Conservation (phyloP, 30 jellyfish, hydroid and myxozoan genomes). For the Clytia hemisphaerica region DNA sequence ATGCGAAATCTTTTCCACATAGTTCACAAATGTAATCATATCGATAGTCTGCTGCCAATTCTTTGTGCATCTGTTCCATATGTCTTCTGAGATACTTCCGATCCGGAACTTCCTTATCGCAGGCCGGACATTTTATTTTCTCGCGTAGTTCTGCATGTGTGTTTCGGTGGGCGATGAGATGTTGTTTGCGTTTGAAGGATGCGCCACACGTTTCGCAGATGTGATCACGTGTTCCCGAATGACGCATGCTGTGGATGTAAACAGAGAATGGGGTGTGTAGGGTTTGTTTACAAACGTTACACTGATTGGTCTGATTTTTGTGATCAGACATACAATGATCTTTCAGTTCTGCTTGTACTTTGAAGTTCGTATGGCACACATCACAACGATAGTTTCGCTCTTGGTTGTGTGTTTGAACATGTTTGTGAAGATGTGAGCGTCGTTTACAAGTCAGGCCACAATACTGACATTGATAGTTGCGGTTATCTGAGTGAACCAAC, state of each 20-base stretch:
- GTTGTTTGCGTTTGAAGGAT: constrained; percentile 19
- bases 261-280: constrained; percentile 33
- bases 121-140: constrained; percentile 28
- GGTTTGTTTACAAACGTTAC: constrained; percentile 38
- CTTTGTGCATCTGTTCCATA: constrained; percentile 12
- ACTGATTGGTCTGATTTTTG: constrained; percentile 3
- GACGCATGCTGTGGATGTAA: constrained; percentile 38
- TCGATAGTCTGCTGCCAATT: constrained; percentile 27
- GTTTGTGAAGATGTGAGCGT: constrained; percentile 31
- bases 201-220: constrained; percentile 35
- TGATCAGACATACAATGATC: constrained; percentile 27
- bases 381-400: constrained; percentile 33
- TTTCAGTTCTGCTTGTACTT: constrained; percentile 32
- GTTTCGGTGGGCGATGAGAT: constrained; percentile 17
- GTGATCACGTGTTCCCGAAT: constrained; percentile 38
- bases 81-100: constrained; percentile 25
- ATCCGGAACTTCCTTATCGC: constrained; percentile 30
- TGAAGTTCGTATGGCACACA: constrained; percentile 34
- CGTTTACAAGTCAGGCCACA: constrained; percentile 28
- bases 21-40: constrained; percentile 25
- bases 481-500: constrained; percentile 24
- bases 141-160: constrained; percentile 13
- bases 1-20: constrained; percentile 32
- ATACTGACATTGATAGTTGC: constrained; percentile 2
- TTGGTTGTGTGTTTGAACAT: constrained; percentile 19